Percentiles rank a stretch among this genome's conserved stretches.
These are phyloP conservation scores for Aplysina aerophoba DNA, from an alignment of 37 sponge, comb jelly and placozoan genomes.

Conservation along the genomic window DNA sequence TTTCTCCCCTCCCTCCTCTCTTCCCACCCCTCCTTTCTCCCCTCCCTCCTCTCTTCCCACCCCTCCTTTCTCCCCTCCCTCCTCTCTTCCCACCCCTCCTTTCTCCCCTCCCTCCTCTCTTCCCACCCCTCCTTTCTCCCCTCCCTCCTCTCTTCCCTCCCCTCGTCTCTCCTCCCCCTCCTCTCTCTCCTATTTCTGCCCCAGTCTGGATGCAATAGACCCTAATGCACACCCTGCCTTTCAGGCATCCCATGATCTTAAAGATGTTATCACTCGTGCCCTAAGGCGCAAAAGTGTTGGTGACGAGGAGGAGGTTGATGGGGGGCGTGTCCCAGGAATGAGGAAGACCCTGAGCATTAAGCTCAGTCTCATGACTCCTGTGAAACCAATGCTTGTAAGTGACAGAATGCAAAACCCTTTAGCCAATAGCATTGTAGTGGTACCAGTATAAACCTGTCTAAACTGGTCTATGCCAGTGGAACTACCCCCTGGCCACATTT, in stretches of 20 bases:
- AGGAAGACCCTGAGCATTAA: slow-evolving; percentile 73
- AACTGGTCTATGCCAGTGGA: no score
- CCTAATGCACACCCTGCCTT: slow-evolving; percentile 93
- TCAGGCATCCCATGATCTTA: slow-evolving; percentile 91
- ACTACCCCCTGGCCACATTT: background rate
- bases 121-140: no score
- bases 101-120: no score
- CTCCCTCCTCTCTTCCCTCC: no score
- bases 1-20: background rate
- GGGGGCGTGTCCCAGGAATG: slow-evolving; percentile 49
- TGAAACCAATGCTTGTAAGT: slow-evolving; percentile 96
- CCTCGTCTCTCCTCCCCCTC: no score
- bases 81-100: background rate
- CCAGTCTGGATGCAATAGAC: slow-evolving; percentile 90
- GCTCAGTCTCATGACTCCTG: slow-evolving; percentile 90
- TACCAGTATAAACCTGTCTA: no score
- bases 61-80: background rate
- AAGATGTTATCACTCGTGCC: slow-evolving; percentile 85
- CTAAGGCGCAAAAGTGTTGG: slow-evolving; percentile 10
- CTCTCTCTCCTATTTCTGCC: no score
- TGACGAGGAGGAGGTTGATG: slow-evolving; percentile 17
- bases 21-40: background rate
- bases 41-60: background rate
- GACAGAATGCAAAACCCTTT: no score
- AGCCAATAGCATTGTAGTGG: no score